Base-by-base conservation (phyloP, 2,797 vertebrate species). In the Oreonectes daqikongensis region DNA sequence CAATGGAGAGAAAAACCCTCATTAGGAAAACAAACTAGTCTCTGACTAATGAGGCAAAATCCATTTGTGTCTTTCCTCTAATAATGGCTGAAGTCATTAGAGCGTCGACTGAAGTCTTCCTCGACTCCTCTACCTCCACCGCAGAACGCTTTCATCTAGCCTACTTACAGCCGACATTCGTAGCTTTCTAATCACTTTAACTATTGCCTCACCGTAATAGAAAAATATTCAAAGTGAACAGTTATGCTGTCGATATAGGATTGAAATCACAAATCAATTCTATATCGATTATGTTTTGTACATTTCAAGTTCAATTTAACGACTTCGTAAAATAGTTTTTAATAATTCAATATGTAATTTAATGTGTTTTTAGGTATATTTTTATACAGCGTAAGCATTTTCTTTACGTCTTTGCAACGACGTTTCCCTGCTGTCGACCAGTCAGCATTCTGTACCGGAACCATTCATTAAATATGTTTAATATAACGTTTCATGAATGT, bases 21-120 rank as follows among this genome's bases (percentile, higher is more conserved):
- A 86, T 88, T 89, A 86, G 72, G 50, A 71, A 75, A 84, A 86
- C 77, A 79, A 75, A 78, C 65, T 83, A 85, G 84, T 84, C 59
- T 82, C 75, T 63, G 68, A 77, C 59, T 85, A 87, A 89, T 87
- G 79, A 88, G 84, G 30, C 28, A 15, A 50, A 63, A 79, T 80
- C 84, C 66, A 84, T 83, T 79, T 81, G 60, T 67, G 81, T 82
- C 57, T 76, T 44, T 77, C 59, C 69, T 81, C 69, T 69, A 69
- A 75, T 87, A 85, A 83, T 81, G 74, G 63, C 63, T 77, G 26
- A 72, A 78, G 52, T 84, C 79, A 83, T 85, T 82, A 84, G 78
- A 74, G 69, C 59, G 35, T 5, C n/a, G 60, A 20, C 60, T 50
- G 59, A 52, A 57, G 55, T 28, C 26, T 57, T 28, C 55, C 55